Conservation (phyloP, 2,113 vertebrate species). For the Pterophyllum scalare region DNA sequence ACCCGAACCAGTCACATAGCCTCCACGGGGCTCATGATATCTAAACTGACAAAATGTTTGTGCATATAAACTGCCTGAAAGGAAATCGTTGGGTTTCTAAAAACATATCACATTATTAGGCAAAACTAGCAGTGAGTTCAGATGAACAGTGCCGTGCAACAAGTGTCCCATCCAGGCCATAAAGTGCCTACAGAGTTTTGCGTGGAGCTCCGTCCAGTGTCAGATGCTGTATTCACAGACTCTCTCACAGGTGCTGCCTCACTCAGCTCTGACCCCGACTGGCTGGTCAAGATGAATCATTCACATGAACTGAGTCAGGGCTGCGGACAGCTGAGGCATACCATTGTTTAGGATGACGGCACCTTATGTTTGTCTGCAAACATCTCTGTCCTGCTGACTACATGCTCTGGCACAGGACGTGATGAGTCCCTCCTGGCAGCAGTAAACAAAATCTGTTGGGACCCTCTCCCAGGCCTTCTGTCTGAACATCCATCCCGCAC, state of each 20-base stretch:
- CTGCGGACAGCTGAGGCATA: slow-evolving; percentile 45
- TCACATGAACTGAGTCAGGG: slow-evolving; percentile 14
- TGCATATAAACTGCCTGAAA: too few species aligned
- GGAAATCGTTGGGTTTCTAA: background rate
- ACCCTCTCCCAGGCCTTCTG: slow-evolving; percentile 9
- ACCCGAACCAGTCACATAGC: too few species aligned
- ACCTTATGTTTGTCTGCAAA: slow-evolving; percentile 23
- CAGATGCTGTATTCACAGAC: background rate
- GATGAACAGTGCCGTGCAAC: background rate
- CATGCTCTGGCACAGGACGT: slow-evolving; percentile 12
- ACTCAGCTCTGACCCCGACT: slow-evolving; percentile 20
- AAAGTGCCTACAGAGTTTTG: background rate
- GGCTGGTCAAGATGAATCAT: background rate
- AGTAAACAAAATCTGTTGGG: slow-evolving; percentile 25
- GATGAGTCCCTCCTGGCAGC: slow-evolving; percentile 11
- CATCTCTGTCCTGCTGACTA: slow-evolving; percentile 30
- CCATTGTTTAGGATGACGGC: slow-evolving; percentile 44
- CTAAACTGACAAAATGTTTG: too few species aligned
- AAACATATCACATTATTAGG: background rate
- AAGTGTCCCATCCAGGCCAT: fast-evolving
- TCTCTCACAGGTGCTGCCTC: slow-evolving; percentile 37
- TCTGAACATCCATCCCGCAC: slow-evolving; percentile 10
- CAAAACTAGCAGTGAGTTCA: background rate
- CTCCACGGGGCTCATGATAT: too few species aligned
- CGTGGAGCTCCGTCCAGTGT: background rate